Evolutionary conservation across 2,888 invertebrate genomes (phyloP).

Genomic region (Drosophila fungiperda): DNA sequence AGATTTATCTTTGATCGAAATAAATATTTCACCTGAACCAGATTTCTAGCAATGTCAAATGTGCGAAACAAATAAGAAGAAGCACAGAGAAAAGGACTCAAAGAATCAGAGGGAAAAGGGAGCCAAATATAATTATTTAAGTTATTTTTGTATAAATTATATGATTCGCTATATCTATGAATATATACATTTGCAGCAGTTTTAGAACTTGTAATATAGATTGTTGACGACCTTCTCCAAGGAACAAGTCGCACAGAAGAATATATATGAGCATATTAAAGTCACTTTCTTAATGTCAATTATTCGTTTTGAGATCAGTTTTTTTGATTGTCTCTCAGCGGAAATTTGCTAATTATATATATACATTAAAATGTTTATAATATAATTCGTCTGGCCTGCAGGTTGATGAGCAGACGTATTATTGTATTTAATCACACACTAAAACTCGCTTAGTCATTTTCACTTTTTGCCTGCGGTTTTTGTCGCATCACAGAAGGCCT

Average conservation of each 20-base stretch:
- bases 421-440: not conserved
- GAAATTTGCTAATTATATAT: not conserved
- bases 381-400: not conserved
- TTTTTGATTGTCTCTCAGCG: not conserved
- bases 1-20: not conserved
- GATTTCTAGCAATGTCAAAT: not conserved
- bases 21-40: not conserved
- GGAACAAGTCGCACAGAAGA: not conserved
- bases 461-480: not conserved
- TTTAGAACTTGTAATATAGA: not conserved
- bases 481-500: constrained; percentile 14
- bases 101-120: too few species aligned
- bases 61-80: not conserved
- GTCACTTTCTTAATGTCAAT: not conserved
- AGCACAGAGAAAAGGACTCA: not conserved
- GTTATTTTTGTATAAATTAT: not conserved
- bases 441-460: not conserved
- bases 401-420: constrained; percentile 1
- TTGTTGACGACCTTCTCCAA: not conserved
- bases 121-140: not conserved
- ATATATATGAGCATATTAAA: not conserved
- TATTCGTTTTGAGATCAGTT: not conserved
- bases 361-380: not conserved
- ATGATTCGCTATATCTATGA: not conserved
- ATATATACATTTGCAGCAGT: not conserved